A percentile compares a stretch with the other conserved stretches of the same genome.
Evolutionary conservation across 2,113 vertebrate genomes (phyloP).

Genomic region (Zootoca vivipara): DNA sequence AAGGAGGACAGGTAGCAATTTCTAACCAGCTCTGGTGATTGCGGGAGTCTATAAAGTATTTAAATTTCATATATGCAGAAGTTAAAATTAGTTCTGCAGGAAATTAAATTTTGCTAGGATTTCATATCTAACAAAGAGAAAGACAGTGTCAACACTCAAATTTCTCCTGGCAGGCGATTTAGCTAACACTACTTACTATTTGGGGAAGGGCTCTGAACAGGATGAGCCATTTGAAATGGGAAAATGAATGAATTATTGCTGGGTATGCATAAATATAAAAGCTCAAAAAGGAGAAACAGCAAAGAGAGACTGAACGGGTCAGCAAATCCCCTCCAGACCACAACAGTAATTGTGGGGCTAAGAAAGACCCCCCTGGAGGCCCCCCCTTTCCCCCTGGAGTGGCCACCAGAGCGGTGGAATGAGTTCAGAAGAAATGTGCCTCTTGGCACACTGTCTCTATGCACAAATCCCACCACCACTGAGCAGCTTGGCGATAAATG

Average conservation of each 20-base stretch:
- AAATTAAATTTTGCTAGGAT: background rate
- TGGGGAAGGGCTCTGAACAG: background rate
- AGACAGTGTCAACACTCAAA: background rate
- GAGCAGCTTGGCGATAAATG: background rate
- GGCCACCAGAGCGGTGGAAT: background rate
- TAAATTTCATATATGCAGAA: background rate
- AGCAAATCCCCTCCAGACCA: background rate
- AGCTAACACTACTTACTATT: background rate
- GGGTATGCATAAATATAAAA: background rate
- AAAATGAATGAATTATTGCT: background rate
- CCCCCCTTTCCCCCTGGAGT: background rate
- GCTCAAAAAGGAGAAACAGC: background rate
- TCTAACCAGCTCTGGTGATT: background rate
- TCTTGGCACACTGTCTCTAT: background rate
- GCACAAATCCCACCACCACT: background rate
- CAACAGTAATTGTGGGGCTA: background rate
- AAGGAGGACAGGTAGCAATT: background rate
- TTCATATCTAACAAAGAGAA: background rate
- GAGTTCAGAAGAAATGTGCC: background rate
- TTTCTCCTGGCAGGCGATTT: background rate
- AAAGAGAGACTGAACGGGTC: background rate
- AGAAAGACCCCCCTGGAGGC: background rate
- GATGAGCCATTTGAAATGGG: background rate
- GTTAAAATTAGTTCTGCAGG: background rate
- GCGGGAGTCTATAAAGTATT: background rate